Conservation (phyloP, 64 coral and sea anemone species). For the Stylophora pistillata region DNA sequence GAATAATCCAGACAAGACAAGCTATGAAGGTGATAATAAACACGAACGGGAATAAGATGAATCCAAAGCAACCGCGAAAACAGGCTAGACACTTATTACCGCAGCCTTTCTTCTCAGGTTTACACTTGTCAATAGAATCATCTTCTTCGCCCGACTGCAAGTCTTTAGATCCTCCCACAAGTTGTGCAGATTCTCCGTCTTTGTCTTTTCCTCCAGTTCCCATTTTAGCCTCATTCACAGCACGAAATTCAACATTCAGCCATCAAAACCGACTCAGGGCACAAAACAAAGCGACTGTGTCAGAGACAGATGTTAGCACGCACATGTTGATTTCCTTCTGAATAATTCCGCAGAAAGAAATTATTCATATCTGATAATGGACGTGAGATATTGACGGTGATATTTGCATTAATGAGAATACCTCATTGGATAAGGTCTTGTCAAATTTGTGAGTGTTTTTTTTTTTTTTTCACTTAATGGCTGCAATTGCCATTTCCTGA, state of each 20-base stretch:
- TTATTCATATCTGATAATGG: neutral
- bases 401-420: neutral
- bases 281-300: constrained; percentile 33
- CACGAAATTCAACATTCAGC: neutral
- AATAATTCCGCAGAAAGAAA: neutral
- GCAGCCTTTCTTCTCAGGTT: neutral
- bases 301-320: constrained; percentile 12
- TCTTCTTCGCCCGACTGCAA: neutral
- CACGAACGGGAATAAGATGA: constrained; percentile 28
- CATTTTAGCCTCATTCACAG: neutral
- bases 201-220: constrained; percentile 29
- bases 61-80: constrained; percentile 2
- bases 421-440: neutral
- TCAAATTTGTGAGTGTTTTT: neutral
- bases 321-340: constrained; percentile 14
- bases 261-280: neutral
- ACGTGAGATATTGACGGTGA: neutral
- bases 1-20: constrained; percentile 23
- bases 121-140: neutral
- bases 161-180: constrained; percentile 1
- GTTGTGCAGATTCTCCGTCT: constrained; percentile 18
- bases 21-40: constrained; percentile 21
- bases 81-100: constrained; percentile 1
- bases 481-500: neutral
- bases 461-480: neutral